These are phyloP conservation scores for Desoria tigrina DNA, from an alignment of 2,888 invertebrate species.

Conservation along the genomic window DNA sequence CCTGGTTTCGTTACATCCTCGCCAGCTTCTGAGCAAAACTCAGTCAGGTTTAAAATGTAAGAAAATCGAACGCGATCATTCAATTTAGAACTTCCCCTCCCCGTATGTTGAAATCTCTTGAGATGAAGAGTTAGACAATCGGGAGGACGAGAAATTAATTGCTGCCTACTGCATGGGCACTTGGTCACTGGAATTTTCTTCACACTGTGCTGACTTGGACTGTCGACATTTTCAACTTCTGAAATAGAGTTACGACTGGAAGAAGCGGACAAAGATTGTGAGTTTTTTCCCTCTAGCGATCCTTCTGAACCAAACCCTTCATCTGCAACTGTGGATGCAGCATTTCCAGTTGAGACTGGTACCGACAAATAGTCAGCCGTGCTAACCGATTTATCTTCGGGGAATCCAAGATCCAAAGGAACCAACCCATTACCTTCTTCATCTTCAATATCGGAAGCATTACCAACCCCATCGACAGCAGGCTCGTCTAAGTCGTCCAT, in stretches of 20 bases:
- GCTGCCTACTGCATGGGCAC: slow-evolving; percentile 74
- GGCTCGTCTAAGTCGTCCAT: slow-evolving; percentile 46
- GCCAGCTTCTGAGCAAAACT: slow-evolving; percentile 75
- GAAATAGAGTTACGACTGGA: slow-evolving; percentile 49
- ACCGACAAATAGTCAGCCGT: slow-evolving; percentile 22
- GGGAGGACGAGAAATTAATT: slow-evolving; percentile 82
- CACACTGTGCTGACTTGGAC: not conserved
- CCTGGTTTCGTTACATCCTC: slow-evolving; percentile 56
- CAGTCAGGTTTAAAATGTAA: slow-evolving; percentile 79
- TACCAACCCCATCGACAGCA: slow-evolving; percentile 47
- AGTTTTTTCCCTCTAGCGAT: slow-evolving; percentile 41
- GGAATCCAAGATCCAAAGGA: slow-evolving; percentile 36
- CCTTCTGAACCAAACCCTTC: slow-evolving; percentile 52
- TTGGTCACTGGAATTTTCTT: slow-evolving; percentile 70
- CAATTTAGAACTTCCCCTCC: slow-evolving; percentile 74
- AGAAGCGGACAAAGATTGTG: slow-evolving; percentile 40
- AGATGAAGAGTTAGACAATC: slow-evolving; percentile 91
- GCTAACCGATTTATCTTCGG: slow-evolving; percentile 21
- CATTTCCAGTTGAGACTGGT: slow-evolving; percentile 20
- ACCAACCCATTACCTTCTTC: slow-evolving; percentile 30
- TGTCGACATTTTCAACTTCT: slow-evolving; percentile 34
- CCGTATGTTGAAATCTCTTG: slow-evolving; percentile 87
- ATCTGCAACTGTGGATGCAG: slow-evolving; percentile 34
- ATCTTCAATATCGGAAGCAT: slow-evolving; percentile 42
- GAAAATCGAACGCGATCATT: slow-evolving; percentile 86